A percentile compares a stretch with the other conserved stretches of the same genome.
Evolutionary conservation across 30 jellyfish, hydroid and myxozoan genomes (phyloP).

Genomic region (Clytia hemisphaerica): DNA sequence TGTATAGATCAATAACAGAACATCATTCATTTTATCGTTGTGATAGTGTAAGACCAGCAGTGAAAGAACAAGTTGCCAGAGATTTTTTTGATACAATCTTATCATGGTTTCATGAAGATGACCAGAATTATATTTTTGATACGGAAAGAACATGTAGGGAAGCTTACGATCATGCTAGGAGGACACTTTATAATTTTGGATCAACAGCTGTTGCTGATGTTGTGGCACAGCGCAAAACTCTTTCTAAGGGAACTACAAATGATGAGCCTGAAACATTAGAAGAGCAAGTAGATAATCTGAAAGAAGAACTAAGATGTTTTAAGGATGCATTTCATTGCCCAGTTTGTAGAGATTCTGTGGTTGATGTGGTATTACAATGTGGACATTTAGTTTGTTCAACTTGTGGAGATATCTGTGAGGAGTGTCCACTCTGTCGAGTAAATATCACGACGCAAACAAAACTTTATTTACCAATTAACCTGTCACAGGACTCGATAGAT

Average conservation of each 20-base stretch:
- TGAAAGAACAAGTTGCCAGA: slow-evolving; percentile 85
- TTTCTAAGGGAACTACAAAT: background rate
- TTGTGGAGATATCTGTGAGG: slow-evolving; percentile 44
- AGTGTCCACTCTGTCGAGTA: slow-evolving; percentile 86
- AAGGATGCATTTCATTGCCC: slow-evolving; percentile 69
- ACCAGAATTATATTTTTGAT: slow-evolving; percentile 88
- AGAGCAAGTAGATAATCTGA: slow-evolving; percentile 14
- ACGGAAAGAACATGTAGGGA: slow-evolving; percentile 94
- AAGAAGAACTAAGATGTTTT: slow-evolving; percentile 37
- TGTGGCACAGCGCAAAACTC: background rate
- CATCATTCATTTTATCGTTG: slow-evolving; percentile 96
- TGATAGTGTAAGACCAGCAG: slow-evolving; percentile 86
- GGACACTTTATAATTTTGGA: slow-evolving; percentile 86
- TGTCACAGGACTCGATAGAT: no score
- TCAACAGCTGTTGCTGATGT: slow-evolving; percentile 43
- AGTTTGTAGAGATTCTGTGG: slow-evolving; percentile 67
- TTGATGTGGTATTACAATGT: slow-evolving; percentile 80
- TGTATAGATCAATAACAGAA: slow-evolving; percentile 88
- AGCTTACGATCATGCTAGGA: slow-evolving; percentile 94
- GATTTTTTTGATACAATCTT: slow-evolving; percentile 77
- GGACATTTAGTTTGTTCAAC: slow-evolving; percentile 85
- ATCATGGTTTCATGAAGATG: slow-evolving; percentile 53
- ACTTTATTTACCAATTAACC: slow-evolving; percentile 52
- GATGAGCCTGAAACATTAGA: slow-evolving; percentile 14
- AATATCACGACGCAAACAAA: slow-evolving; percentile 36